These are phyloP conservation scores for Neria commutata DNA, from an alignment of 2,888 invertebrate species.

Conservation along the genomic window DNA sequence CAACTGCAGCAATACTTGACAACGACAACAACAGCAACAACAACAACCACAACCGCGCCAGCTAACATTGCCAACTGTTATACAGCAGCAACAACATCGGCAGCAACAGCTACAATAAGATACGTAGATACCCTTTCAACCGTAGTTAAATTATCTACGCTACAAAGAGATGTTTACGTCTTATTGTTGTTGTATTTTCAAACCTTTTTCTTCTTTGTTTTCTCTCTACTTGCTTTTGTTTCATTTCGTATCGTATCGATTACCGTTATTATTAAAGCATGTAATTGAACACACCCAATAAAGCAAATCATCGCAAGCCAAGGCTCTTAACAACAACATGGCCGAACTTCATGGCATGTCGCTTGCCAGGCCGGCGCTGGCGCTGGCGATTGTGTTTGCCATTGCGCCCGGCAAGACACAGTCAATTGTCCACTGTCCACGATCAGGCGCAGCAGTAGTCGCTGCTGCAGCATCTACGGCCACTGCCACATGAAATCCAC, in stretches of 20 bases:
- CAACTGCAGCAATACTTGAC: constrained; percentile 12
- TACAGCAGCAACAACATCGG: too few relatives aligned
- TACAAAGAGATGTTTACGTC: too few relatives aligned
- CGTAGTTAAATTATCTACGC: too few relatives aligned
- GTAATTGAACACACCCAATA: constrained; percentile 25
- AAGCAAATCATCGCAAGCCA: constrained; percentile 20
- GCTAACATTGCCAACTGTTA: neutral
- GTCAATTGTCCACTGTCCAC: too few relatives aligned
- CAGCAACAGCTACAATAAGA: too few relatives aligned
- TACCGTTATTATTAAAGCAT: constrained; percentile 21
- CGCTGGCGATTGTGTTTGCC: constrained; percentile 11
- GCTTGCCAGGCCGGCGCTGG: constrained; percentile 9
- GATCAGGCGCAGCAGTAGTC: too few relatives aligned
- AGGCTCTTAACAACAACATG: neutral
- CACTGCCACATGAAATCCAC: neutral
- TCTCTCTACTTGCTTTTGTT: neutral
- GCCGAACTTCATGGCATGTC: neutral
- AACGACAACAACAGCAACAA: constrained; percentile 29
- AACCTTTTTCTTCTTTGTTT: neutral
- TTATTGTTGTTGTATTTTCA: neutral
- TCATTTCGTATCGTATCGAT: neutral
- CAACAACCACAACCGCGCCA: constrained; percentile 33
- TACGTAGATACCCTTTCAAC: too few relatives aligned
- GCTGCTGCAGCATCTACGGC: too few relatives aligned
- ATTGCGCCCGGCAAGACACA: constrained; percentile 14